phyloP scores from a whole-genome alignment of 1,140 invertebrate species.

The Rhagoletis zephyria region DNA sequence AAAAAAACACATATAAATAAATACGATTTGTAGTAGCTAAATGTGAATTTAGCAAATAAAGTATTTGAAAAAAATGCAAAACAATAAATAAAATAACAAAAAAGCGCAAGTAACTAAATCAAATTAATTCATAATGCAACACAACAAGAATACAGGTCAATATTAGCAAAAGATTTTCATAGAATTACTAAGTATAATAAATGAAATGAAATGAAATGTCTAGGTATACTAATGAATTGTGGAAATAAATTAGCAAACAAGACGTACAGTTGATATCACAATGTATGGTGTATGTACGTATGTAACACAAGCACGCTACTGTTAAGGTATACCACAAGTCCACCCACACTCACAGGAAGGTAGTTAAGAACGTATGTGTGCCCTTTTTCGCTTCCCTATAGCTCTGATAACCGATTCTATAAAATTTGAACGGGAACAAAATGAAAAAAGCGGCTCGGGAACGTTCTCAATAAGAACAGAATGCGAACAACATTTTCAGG shows the following conservation, averaged over 20 bases:
- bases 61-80: background rate
- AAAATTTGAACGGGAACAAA: no score
- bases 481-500: no score
- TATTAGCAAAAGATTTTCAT: conserved; percentile 21
- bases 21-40: conserved; percentile 1
- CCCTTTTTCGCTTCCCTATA: no score
- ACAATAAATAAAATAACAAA: background rate
- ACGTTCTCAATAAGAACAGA: no score
- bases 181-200: background rate
- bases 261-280: background rate
- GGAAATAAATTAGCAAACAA: conserved; percentile 20
- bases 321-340: background rate
- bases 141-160: conserved; percentile 44
- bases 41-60: background rate
- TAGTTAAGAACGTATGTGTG: background rate
- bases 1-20: conserved; percentile 17
- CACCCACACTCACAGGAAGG: background rate
- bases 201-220: conserved; percentile 5
- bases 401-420: no score
- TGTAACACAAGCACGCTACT: conserved; percentile 22
- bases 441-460: no score
- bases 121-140: conserved; percentile 5
- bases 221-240: conserved; percentile 8
- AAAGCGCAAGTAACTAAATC: background rate
- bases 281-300: conserved; percentile 25